These are phyloP conservation scores for Ictalurus punctatus DNA, from an alignment of 2,113 vertebrate species.

Conservation along the genomic window DNA sequence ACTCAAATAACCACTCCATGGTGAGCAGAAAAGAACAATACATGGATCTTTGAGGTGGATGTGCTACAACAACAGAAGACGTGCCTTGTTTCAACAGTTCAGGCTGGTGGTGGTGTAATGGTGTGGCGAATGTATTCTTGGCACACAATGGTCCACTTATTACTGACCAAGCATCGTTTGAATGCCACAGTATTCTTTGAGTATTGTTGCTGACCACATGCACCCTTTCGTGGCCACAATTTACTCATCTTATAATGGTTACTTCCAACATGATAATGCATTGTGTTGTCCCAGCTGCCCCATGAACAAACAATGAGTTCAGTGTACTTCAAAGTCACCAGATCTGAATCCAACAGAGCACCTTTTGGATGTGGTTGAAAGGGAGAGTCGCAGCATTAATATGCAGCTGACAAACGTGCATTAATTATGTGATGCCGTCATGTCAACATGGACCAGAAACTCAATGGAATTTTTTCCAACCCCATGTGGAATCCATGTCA, in stretches of 20 bases:
- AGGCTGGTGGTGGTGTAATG: not conserved
- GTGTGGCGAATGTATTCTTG: not conserved
- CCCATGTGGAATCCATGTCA: not conserved
- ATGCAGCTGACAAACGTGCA: not conserved
- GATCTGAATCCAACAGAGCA: not conserved
- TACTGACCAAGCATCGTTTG: not conserved
- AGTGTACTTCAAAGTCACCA: not conserved
- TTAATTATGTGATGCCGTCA: not conserved
- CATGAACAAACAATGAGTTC: conserved; percentile 3
- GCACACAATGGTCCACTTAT: not conserved
- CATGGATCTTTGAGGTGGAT: not conserved
- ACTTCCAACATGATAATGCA: not conserved
- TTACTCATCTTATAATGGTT: not conserved
- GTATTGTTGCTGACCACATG: not conserved
- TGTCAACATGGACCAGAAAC: not conserved
- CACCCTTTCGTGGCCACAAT: not conserved
- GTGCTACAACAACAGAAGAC: not conserved
- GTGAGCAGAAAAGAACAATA: not conserved
- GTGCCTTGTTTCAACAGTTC: not conserved
- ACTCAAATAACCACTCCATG: not conserved
- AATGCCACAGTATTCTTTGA: not conserved
- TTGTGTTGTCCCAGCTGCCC: not conserved
- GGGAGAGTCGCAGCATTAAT: not conserved
- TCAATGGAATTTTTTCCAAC: not conserved
- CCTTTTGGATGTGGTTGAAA: not conserved